A percentile compares a stretch with the other conserved stretches of the same genome.
Conservation (phyloP, 2,113 vertebrate genomes). For the Pipra filicauda region DNA sequence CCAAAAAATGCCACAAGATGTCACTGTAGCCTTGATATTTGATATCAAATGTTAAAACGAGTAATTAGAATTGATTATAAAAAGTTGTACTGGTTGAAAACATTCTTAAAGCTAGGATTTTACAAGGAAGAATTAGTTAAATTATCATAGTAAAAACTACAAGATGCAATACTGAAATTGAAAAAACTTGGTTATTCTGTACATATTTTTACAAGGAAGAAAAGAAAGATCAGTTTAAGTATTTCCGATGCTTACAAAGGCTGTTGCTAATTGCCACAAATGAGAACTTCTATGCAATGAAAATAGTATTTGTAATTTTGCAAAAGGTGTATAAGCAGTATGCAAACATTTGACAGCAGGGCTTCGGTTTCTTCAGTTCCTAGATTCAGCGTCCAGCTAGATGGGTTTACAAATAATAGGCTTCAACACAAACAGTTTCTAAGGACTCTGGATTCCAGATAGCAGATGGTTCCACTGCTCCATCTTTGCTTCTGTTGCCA, state of each 20-base stretch:
- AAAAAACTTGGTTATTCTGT: background rate
- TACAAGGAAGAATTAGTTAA: background rate
- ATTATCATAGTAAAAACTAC: background rate
- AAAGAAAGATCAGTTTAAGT: background rate
- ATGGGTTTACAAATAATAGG: background rate
- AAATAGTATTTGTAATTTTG: background rate
- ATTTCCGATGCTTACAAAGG: background rate
- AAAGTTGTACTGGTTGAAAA: background rate
- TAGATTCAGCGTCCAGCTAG: background rate
- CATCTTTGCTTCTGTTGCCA: background rate
- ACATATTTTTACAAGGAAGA: background rate
- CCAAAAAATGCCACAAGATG: constrained; percentile 38
- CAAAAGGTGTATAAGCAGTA: background rate
- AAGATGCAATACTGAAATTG: background rate
- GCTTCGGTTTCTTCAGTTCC: background rate
- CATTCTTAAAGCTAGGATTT: background rate
- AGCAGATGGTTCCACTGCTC: background rate
- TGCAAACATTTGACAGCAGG: background rate
- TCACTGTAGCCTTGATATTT: constrained; percentile 3
- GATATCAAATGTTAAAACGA: background rate
- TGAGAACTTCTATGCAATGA: background rate
- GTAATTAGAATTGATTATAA: background rate
- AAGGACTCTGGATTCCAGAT: background rate
- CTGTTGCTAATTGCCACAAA: background rate
- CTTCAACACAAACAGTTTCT: background rate